Evolutionary conservation across 2,888 invertebrate genomes (phyloP), one percentile per base, ranked within the genome.

Genomic region (Mesorhabditis spiculigera): DNA sequence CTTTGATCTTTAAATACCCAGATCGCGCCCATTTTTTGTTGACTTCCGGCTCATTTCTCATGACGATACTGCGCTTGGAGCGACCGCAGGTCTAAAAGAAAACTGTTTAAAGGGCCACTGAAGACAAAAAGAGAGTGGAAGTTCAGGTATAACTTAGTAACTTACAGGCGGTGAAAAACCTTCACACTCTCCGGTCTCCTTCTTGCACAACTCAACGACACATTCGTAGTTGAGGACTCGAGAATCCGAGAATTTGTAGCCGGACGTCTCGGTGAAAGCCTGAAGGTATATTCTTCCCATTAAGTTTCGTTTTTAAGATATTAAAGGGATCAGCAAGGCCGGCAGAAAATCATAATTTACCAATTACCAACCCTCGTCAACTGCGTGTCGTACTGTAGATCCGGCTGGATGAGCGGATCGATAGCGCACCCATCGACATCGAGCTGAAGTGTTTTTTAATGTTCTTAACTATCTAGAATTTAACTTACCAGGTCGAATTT

Each of bases 171-270:
- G 58, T 50, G 58, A 50, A n/a, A 50, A 50, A 50, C 58, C 58
- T n/a, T 50, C 58, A n/a, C 58, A 50, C 58, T 50, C 58, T 10
- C n/a, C 58, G 58, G 58, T 13, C 10, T 3, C 58, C 58, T n/a
- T 50, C n/a, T 50, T 50, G 58, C 82, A 84, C 67, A 83, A 68
- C 70, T 83, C 83, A 5, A 85, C 71, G 13, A 83, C 73, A 71
- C 83, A 83, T 69, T 82, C 82, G 68, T 85, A 83, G 75, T 85
- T 84, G 16, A 83, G 75, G 13, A 82, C 80, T 43, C 72, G 71
- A 44, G 82, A 78, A 71, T 85, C 83, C 61, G 81, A 81, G 73
- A 85, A 83, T 67, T 85, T 85, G 74, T 85, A 83, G 61, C 85
- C 84, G 62, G 72, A 83, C 4, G 84, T 84, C 66, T 84, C 83